These are phyloP conservation scores for Lottia scabra DNA, from an alignment of 2,888 invertebrate genomes.

Conservation along the genomic window DNA sequence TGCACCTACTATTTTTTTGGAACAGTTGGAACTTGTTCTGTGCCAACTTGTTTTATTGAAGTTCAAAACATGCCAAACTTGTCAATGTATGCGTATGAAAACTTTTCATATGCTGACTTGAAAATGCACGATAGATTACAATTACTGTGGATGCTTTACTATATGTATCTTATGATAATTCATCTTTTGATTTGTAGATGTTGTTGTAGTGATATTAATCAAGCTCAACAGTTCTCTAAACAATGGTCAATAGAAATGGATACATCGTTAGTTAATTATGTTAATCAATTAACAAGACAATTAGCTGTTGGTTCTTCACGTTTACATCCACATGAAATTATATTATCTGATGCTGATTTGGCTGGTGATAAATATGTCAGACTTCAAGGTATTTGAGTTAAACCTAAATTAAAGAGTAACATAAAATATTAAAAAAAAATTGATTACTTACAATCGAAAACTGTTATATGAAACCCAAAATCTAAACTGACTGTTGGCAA, in stretches of 20 bases:
- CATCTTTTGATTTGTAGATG: slow-evolving; percentile 42
- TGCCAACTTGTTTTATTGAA: no score
- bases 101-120: no score
- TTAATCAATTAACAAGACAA: slow-evolving; percentile 59
- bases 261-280: slow-evolving; percentile 54
- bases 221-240: slow-evolving; percentile 61
- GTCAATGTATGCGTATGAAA: no score
- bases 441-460: no score
- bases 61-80: no score
- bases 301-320: slow-evolving; percentile 61
- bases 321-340: slow-evolving; percentile 66
- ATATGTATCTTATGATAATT: neutral
- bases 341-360: slow-evolving; percentile 54
- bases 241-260: slow-evolving; percentile 67
- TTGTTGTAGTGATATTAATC: slow-evolving; percentile 59
- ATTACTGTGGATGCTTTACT: neutral
- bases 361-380: slow-evolving; percentile 50
- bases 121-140: no score
- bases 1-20: no score
- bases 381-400: slow-evolving; percentile 54
- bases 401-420: no score
- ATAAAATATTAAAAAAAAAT: no score
- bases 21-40: no score
- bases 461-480: no score
- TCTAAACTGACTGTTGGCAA: no score